Evolutionary conservation across 2,888 invertebrate genomes (phyloP).

Genomic region (Prenolepis imparis): DNA sequence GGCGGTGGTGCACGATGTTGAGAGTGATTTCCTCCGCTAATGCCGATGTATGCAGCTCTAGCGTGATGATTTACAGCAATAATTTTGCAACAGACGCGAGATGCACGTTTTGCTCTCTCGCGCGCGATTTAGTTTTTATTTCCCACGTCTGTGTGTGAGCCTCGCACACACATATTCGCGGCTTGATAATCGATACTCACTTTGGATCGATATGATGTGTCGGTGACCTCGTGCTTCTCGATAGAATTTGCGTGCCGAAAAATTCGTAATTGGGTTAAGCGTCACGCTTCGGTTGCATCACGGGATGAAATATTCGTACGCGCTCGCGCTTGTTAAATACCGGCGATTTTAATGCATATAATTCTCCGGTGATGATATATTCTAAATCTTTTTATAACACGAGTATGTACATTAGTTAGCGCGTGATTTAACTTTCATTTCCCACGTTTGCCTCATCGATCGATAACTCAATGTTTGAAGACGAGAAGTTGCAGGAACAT

Average conservation of each 20-base stretch:
- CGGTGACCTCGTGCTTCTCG: background rate
- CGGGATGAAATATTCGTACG: constrained; percentile 40
- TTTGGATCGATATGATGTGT: constrained; percentile 16
- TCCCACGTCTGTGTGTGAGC: constrained; percentile 26
- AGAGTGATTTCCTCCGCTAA: constrained; percentile 30
- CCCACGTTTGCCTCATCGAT: constrained; percentile 52
- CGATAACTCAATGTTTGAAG: constrained; percentile 55
- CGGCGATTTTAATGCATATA: constrained; percentile 49
- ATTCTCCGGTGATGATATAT: constrained; percentile 49
- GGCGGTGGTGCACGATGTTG: background rate
- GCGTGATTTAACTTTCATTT: constrained; percentile 57
- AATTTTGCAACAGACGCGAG: constrained; percentile 9
- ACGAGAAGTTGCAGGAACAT: constrained; percentile 33
- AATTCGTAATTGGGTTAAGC: constrained; percentile 44
- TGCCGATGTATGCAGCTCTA: constrained; percentile 12
- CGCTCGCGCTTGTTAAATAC: constrained; percentile 46
- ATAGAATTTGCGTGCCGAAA: constrained; percentile 1
- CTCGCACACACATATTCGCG: too few species aligned
- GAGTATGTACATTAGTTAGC: constrained; percentile 53
- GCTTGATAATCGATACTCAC: constrained; percentile 10
- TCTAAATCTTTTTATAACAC: constrained; percentile 42
- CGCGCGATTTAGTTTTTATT: constrained; percentile 39
- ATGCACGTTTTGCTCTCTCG: constrained; percentile 6
- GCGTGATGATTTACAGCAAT: constrained; percentile 38
- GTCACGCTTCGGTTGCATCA: constrained; percentile 28